These are phyloP conservation scores for Drosophila sulfurigaster DNA, from an alignment of 1,140 invertebrate genomes.

Conservation along the genomic window DNA sequence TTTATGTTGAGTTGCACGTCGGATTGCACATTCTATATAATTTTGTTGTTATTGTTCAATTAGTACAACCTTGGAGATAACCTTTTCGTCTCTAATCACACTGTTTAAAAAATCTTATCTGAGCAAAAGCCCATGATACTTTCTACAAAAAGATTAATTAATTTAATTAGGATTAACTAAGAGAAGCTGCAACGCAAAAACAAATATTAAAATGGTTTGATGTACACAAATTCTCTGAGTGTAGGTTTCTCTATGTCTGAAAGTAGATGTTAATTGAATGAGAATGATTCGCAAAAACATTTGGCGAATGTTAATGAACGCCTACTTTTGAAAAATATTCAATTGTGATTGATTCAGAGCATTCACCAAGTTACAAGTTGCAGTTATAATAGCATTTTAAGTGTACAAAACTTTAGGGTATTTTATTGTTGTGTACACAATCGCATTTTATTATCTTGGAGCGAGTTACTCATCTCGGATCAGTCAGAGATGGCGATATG, in stretches of 20 bases:
- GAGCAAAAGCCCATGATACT: too few species aligned
- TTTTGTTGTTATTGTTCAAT: too few species aligned
- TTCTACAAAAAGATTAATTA: too few species aligned
- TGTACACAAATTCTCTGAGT: conserved; percentile 3
- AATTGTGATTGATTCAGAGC: background rate
- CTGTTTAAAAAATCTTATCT: too few species aligned
- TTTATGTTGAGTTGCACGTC: too few species aligned
- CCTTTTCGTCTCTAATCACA: too few species aligned
- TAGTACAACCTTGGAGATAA: too few species aligned
- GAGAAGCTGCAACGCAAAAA: background rate
- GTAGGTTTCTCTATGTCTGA: background rate
- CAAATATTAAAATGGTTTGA: too few species aligned
- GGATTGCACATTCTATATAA: too few species aligned
- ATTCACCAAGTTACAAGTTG: background rate
- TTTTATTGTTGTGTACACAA: conserved; percentile 22
- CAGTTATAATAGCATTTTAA: background rate
- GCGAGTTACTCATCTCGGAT: conserved; percentile 31
- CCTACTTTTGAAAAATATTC: background rate
- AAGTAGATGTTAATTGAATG: conserved; percentile 4
- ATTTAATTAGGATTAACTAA: background rate
- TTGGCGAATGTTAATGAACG: conserved; percentile 1
- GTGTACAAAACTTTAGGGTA: background rate
- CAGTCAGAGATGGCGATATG: conserved; percentile 21
- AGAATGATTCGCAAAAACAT: background rate
- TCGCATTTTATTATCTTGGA: conserved; percentile 33